These are phyloP conservation scores for Ailurus styani DNA, from an alignment of 2,113 vertebrate genomes.

Conservation along the genomic window DNA sequence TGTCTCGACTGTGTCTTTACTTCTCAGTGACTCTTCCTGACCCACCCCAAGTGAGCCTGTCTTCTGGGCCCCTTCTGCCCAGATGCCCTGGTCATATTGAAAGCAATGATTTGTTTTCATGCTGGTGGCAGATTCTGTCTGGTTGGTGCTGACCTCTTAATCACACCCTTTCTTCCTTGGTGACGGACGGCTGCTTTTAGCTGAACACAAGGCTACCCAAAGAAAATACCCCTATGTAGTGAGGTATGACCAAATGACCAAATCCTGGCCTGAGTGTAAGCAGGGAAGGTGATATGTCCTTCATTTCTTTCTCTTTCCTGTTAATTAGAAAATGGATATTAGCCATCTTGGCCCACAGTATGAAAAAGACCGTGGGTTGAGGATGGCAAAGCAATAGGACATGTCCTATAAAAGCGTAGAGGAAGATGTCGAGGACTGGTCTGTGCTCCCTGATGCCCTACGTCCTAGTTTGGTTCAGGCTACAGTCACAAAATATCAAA, in stretches of 20 bases:
- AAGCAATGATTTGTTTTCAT: rapidly evolving
- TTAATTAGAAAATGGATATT: background rate
- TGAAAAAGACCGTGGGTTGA: no score
- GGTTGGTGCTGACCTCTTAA: no score
- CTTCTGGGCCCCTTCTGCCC: background rate
- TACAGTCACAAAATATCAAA: background rate
- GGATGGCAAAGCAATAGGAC: background rate
- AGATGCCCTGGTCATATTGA: rapidly evolving
- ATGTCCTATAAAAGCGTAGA: background rate
- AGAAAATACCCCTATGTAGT: background rate
- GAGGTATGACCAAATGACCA: no score
- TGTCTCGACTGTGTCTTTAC: background rate
- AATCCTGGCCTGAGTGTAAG: background rate
- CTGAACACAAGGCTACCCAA: background rate
- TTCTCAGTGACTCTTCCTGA: background rate
- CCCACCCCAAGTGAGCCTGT: rapidly evolving
- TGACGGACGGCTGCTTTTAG: background rate
- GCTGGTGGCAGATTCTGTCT: no score
- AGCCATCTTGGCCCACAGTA: background rate
- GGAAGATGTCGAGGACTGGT: background rate
- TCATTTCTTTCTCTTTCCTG: background rate
- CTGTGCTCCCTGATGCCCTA: background rate
- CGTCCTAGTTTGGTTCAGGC: background rate
- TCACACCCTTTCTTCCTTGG: background rate
- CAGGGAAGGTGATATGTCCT: background rate